Evolutionary conservation across 2,113 vertebrate species (phyloP).

Genomic region (Anthoscopus minutus): DNA sequence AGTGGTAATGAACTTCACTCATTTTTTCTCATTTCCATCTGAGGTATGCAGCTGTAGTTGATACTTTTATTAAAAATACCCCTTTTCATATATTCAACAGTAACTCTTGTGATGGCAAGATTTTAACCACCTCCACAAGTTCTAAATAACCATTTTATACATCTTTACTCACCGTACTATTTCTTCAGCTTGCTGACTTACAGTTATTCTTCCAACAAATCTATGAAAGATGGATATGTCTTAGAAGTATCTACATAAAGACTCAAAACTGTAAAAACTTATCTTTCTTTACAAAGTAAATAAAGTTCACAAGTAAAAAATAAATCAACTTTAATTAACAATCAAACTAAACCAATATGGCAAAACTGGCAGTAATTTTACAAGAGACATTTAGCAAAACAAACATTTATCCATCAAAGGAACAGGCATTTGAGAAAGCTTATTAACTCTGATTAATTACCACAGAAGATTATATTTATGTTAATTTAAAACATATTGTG

Average conservation of each 20-base stretch:
- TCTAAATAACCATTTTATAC: background rate
- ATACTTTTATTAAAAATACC: background rate
- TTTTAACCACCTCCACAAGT: background rate
- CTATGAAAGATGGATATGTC: conserved; percentile 61
- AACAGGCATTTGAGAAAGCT: background rate
- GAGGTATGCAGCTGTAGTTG: background rate
- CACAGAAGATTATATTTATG: background rate
- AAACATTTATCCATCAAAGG: background rate
- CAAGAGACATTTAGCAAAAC: background rate
- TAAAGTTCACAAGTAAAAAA: background rate
- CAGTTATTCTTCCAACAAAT: conserved; percentile 91
- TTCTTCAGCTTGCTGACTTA: conserved; percentile 88
- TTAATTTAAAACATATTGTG: background rate
- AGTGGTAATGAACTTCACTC: background rate
- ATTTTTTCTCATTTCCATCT: background rate
- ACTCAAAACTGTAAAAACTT: background rate
- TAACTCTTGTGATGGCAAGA: background rate
- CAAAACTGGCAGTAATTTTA: background rate
- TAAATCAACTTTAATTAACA: background rate
- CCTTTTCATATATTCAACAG: background rate
- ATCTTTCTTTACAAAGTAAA: background rate
- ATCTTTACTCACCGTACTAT: conserved; percentile 85
- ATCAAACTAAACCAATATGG: background rate
- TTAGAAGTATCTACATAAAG: conserved; percentile 17
- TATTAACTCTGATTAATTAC: background rate